Conservation (phyloP, 2,113 vertebrate genomes). For the Corythornis vintsioides region DNA sequence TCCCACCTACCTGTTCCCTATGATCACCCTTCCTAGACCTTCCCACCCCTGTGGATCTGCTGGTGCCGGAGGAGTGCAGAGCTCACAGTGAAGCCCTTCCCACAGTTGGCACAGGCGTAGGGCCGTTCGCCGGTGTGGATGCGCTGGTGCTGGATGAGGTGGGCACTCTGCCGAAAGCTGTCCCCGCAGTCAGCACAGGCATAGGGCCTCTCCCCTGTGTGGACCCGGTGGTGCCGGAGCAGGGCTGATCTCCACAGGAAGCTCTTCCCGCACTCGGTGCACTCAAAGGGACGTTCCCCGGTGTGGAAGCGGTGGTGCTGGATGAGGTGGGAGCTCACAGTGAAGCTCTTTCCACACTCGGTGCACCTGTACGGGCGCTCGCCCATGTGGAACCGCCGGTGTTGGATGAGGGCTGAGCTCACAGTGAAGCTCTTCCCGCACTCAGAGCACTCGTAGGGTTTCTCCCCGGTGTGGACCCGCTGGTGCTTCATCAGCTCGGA, state of each 20-base stretch:
- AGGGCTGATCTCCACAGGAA: conserved; percentile 52
- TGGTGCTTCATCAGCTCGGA: conserved; percentile 73
- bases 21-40: background rate
- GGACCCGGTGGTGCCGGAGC: conserved; percentile 24
- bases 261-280: conserved; percentile 17
- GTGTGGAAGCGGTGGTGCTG: conserved; percentile 73
- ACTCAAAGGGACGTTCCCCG: conserved; percentile 25
- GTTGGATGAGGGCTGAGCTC: conserved; percentile 74
- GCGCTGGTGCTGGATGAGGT: conserved; percentile 53
- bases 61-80: conserved; percentile 39
- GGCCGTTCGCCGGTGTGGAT: conserved; percentile 52
- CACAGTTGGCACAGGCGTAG: background rate
- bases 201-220: conserved; percentile 48
- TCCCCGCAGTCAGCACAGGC: conserved; percentile 15
- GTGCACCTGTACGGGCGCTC: conserved; percentile 68
- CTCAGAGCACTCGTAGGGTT: conserved; percentile 61
- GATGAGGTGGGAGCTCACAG: conserved; percentile 72
- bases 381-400: conserved; percentile 66
- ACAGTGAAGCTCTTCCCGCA: conserved; percentile 69
- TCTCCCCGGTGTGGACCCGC: conserved; percentile 72
- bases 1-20: background rate
- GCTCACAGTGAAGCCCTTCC: conserved; percentile 43
- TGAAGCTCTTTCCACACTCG: conserved; percentile 73
- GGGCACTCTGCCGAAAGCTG: conserved; percentile 52
- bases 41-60: background rate